Conservation (phyloP, 2,113 vertebrate species). For the Dendrocopos noguchii region DNA sequence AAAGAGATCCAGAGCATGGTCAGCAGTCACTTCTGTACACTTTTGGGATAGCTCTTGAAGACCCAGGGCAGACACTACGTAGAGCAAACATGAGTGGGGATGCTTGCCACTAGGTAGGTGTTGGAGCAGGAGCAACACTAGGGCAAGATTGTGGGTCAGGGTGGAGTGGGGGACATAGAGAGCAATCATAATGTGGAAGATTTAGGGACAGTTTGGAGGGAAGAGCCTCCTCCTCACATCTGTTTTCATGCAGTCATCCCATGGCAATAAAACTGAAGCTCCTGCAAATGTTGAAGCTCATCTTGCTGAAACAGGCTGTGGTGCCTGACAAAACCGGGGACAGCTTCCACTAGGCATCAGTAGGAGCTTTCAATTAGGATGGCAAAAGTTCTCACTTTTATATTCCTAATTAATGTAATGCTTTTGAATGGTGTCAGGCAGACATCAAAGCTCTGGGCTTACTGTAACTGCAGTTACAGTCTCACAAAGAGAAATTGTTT, state of each 20-base stretch:
- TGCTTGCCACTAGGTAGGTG: accelerated
- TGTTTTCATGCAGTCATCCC: not conserved
- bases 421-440: not conserved
- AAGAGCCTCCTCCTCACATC: not conserved
- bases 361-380: not conserved
- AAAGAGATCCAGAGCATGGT: not conserved
- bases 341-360: not conserved
- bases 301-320: not conserved
- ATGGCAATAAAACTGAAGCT: not conserved
- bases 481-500: not conserved
- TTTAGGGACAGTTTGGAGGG: not conserved
- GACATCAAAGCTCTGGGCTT: not conserved
- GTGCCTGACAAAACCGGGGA: not conserved
- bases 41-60: not conserved
- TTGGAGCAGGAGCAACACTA: not conserved
- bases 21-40: not conserved
- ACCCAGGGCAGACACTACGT: not conserved
- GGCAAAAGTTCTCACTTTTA: not conserved
- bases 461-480: not conserved
- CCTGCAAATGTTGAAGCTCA: not conserved
- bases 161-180: accelerated
- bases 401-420: not conserved
- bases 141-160: not conserved
- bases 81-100: accelerated
- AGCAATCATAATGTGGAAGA: accelerated